A percentile compares a stretch with the other conserved stretches of the same genome.
These are phyloP conservation scores for Sclerodermus sp. DNA, from an alignment of 2,888 invertebrate species.

Conservation along the genomic window DNA sequence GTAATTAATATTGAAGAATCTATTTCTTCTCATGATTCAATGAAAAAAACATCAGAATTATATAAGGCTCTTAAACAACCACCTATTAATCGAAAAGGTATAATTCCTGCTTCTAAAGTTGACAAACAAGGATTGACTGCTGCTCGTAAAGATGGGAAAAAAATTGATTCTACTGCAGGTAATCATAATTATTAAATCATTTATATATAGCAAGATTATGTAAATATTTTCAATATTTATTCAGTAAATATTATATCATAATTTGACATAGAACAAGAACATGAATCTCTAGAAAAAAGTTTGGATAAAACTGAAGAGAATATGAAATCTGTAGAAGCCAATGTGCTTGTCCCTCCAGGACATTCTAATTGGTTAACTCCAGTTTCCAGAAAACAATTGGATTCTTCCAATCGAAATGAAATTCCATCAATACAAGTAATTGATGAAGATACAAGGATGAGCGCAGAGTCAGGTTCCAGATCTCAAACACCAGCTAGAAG, in stretches of 20 bases:
- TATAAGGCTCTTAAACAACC: conserved; percentile 46
- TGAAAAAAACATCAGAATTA: conserved; percentile 37
- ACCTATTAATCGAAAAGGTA: conserved; percentile 27
- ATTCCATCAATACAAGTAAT: conserved; percentile 57
- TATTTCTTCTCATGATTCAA: conserved; percentile 14
- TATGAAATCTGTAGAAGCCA: conserved; percentile 23
- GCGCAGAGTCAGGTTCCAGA: conserved; percentile 55
- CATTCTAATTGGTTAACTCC: conserved; percentile 52
- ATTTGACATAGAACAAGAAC: conserved; percentile 16
- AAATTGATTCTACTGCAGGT: background rate
- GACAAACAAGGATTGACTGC: conserved; percentile 14
- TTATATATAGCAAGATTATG: too few relatives aligned
- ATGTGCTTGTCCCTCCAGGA: conserved; percentile 29
- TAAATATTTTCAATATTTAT: too few relatives aligned
- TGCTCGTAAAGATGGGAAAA: conserved; percentile 4
- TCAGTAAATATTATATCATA: too few relatives aligned
- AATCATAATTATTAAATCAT: too few relatives aligned
- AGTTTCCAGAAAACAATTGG: conserved; percentile 39
- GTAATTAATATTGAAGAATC: conserved; percentile 45
- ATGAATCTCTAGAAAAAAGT: conserved; percentile 16
- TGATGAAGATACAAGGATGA: conserved; percentile 63
- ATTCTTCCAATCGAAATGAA: conserved; percentile 31
- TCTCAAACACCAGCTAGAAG: conserved; percentile 56
- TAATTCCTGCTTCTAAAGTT: conserved; percentile 6
- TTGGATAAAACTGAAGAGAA: conserved; percentile 24